Conservation (phyloP, 2,888 invertebrate genomes). For the Drosophila testacea region DNA sequence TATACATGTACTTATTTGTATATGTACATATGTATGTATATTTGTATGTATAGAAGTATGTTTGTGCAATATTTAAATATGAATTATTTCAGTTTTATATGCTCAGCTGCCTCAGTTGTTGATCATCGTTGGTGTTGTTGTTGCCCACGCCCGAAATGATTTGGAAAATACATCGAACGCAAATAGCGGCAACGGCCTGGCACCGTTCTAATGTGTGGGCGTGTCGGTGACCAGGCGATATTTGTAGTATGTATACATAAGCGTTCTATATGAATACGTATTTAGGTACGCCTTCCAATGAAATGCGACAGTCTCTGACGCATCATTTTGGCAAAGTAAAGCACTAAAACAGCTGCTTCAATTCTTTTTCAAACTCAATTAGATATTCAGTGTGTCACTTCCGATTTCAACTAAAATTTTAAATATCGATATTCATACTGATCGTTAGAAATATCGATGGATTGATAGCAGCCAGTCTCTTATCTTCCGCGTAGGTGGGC, state of each 20-base stretch:
- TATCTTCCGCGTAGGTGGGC: slow-evolving; percentile 37
- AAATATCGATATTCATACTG: background rate
- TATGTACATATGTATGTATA: background rate
- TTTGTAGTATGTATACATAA: slow-evolving; percentile 16
- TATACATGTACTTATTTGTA: background rate
- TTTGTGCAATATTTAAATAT: slow-evolving; percentile 61
- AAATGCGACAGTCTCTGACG: slow-evolving; percentile 43
- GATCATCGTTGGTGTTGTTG: slow-evolving; percentile 43
- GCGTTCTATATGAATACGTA: background rate
- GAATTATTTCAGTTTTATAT: slow-evolving; percentile 68
- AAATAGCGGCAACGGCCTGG: slow-evolving; percentile 50
- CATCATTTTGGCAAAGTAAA: slow-evolving; percentile 37
- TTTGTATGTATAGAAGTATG: background rate
- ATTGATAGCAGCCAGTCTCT: background rate
- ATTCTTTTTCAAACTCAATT: slow-evolving; percentile 18
- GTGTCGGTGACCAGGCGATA: slow-evolving; percentile 53
- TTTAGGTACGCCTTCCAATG: slow-evolving; percentile 8
- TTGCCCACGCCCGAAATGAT: slow-evolving; percentile 63
- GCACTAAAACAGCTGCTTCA: slow-evolving; percentile 44
- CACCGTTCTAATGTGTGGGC: slow-evolving; percentile 48
- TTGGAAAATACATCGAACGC: slow-evolving; percentile 71
- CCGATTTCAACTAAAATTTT: slow-evolving; percentile 5
- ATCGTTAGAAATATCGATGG: slow-evolving; percentile 37
- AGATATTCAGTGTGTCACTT: background rate
- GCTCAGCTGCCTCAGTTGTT: slow-evolving; percentile 52